Percentiles rank a stretch among this genome's conserved stretches.
phyloP scores from a whole-genome alignment of 2,797 vertebrate genomes.

The Emys orbicularis region DNA sequence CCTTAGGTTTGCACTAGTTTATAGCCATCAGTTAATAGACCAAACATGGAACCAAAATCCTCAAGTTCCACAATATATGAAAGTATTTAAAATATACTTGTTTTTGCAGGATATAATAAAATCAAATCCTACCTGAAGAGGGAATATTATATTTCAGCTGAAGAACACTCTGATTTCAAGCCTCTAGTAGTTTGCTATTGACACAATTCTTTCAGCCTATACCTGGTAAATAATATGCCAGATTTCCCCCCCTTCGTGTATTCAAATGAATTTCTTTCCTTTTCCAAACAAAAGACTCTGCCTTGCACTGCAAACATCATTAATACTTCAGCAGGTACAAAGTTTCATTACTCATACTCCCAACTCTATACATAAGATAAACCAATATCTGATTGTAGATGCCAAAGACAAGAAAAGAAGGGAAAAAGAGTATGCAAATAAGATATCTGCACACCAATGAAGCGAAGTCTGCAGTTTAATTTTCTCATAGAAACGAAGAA shows the following conservation, averaged over 20 bases:
- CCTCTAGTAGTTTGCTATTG: neutral
- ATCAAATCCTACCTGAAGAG: neutral
- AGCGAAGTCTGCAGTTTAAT: conserved; percentile 42
- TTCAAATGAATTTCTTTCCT: neutral
- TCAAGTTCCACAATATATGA: neutral
- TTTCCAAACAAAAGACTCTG: neutral
- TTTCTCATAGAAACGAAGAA: conserved; percentile 47
- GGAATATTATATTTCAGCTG: neutral
- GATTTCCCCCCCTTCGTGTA: neutral
- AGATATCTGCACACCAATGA: neutral
- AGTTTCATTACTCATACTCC: neutral
- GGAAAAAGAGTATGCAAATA: conserved; percentile 5
- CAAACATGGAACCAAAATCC: neutral
- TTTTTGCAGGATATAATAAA: neutral
- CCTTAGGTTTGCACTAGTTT: neutral
- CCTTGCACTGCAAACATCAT: conserved; percentile 5
- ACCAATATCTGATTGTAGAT: conserved; percentile 16
- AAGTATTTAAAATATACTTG: neutral
- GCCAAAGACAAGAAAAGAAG: neutral
- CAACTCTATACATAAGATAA: neutral
- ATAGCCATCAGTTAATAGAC: neutral
- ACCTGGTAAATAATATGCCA: neutral
- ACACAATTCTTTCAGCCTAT: neutral
- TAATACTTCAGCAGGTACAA: conserved; percentile 23
- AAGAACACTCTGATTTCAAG: neutral